Conservation (phyloP, 2,888 invertebrate species). For the Eubasilissa splendida region DNA sequence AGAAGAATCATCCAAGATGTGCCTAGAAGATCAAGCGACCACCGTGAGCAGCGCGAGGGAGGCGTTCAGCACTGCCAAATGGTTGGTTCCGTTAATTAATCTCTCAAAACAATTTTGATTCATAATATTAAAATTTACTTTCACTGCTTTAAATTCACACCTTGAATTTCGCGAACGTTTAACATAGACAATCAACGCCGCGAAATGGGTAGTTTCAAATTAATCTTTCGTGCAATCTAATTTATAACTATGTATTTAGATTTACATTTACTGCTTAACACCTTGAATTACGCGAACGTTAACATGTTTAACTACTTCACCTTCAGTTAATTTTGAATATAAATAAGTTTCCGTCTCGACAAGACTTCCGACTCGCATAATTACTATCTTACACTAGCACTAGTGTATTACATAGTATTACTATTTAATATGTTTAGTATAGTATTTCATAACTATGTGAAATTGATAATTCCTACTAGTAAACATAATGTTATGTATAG, state of each 20-base stretch:
- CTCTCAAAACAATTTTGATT: neutral
- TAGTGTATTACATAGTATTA: neutral
- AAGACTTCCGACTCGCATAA: neutral
- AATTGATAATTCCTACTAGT: neutral
- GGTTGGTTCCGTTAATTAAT: constrained; percentile 42
- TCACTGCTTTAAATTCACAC: neutral
- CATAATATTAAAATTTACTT: too few relatives aligned
- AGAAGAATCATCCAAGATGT: constrained; percentile 51
- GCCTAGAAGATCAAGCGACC: constrained; percentile 54
- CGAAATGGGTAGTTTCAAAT: neutral
- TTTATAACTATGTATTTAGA: too few relatives aligned
- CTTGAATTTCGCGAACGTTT: neutral
- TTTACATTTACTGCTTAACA: too few relatives aligned
- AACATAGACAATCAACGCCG: neutral
- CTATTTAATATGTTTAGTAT: too few relatives aligned
- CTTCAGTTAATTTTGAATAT: neutral
- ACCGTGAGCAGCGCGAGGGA: constrained; percentile 48
- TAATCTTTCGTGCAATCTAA: neutral
- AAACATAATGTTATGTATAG: neutral
- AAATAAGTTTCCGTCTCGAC: neutral
- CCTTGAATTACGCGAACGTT: neutral
- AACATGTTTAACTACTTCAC: neutral
- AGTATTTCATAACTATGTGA: too few relatives aligned
- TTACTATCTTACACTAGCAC: neutral
- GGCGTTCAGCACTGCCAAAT: constrained; percentile 53